phyloP scores from a whole-genome alignment of 2,888 invertebrate genomes.

The Tortrix viridana region DNA sequence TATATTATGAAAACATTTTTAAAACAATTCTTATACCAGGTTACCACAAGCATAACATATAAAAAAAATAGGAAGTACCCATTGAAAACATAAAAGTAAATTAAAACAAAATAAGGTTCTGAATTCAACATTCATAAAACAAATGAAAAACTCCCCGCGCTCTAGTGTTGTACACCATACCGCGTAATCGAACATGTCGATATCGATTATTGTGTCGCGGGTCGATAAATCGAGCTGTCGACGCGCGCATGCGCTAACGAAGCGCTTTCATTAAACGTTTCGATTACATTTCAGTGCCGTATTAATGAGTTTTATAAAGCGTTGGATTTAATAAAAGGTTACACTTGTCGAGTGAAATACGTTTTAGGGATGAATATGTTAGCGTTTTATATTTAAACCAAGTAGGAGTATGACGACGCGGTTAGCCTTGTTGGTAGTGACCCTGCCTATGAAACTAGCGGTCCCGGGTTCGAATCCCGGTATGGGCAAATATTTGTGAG shows the following conservation, averaged over 20 bases:
- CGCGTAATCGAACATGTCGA: constrained; percentile 59
- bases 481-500: too few relatives aligned
- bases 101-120: not conserved
- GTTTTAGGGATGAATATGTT: not conserved
- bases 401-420: too few relatives aligned
- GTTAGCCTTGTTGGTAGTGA: too few relatives aligned
- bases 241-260: constrained; percentile 63
- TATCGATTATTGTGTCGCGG: constrained; percentile 68
- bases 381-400: not conserved
- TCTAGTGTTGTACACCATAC: constrained; percentile 55
- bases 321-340: constrained; percentile 44
- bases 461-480: too few relatives aligned
- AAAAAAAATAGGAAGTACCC: not conserved
- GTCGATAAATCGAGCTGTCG: constrained; percentile 68
- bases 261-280: constrained; percentile 67
- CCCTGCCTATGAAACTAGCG: too few relatives aligned
- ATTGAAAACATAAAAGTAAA: not conserved
- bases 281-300: constrained; percentile 65
- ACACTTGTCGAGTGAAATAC: constrained; percentile 43
- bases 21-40: too few relatives aligned
- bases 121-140: constrained; percentile 3
- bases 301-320: constrained; percentile 71
- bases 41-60: too few relatives aligned
- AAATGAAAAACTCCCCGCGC: constrained; percentile 17
- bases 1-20: too few relatives aligned